Evolutionary conservation across 2,113 vertebrate genomes (phyloP).

Genomic region (Buteo buteo): DNA sequence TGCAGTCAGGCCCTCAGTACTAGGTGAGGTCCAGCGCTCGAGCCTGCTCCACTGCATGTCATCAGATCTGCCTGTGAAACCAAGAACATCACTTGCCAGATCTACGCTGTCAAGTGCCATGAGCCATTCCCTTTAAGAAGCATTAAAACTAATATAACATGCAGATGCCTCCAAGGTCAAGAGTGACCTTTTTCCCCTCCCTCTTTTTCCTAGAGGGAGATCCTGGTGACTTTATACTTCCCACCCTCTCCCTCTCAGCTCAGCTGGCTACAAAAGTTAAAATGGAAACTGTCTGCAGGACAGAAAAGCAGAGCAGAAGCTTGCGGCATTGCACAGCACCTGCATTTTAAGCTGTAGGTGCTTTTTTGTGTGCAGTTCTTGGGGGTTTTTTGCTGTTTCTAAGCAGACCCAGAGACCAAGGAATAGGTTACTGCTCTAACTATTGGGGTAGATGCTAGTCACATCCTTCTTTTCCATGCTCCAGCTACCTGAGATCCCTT

Average conservation of each 20-base stretch:
- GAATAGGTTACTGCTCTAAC: neutral
- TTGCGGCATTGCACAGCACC: neutral
- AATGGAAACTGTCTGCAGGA: neutral
- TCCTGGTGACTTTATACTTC: neutral
- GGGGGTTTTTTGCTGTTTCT: neutral
- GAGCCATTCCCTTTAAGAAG: neutral
- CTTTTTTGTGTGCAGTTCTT: neutral
- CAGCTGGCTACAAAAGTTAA: neutral
- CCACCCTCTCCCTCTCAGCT: neutral
- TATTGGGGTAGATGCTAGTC: neutral
- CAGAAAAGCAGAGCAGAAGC: neutral
- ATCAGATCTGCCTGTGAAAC: neutral
- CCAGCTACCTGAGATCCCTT: neutral
- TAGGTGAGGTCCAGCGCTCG: rapidly evolving
- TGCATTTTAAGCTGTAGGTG: neutral
- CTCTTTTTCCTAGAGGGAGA: neutral
- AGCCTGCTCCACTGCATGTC: neutral
- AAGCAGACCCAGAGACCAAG: neutral
- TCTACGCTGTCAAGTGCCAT: rapidly evolving
- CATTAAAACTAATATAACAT: neutral
- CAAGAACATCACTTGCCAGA: neutral
- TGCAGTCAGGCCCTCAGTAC: neutral
- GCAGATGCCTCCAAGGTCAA: neutral
- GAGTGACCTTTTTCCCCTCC: neutral
- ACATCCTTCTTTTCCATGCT: neutral